Percentiles rank a stretch among this genome's conserved stretches.
Conservation (phyloP, 2,797 vertebrate genomes). For the Phylloscopus collybita region DNA sequence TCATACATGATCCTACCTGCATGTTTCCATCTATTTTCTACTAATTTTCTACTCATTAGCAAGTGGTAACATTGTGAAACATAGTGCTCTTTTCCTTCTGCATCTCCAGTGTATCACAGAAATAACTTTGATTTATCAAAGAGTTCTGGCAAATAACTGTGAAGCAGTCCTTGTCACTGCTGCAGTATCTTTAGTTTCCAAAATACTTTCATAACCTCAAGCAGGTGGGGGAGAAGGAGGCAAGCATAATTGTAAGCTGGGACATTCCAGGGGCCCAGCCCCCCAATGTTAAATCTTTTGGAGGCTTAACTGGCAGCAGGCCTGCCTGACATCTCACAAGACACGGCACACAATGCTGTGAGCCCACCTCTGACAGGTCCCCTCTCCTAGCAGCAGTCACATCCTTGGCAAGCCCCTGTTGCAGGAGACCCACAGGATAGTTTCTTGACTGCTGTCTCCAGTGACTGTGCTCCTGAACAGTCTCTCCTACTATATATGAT, state of each 20-base stretch:
- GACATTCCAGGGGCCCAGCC: not conserved
- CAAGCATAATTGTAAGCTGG: not conserved
- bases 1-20: not conserved
- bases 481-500: not conserved
- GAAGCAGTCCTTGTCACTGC: not conserved
- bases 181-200: not conserved
- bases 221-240: not conserved
- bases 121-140: not conserved
- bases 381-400: not conserved
- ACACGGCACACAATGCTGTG: not conserved
- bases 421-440: not conserved
- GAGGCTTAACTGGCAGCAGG: not conserved
- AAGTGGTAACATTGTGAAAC: not conserved
- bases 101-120: not conserved
- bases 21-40: not conserved
- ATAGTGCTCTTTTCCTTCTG: not conserved
- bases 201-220: not conserved
- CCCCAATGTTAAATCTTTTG: not conserved
- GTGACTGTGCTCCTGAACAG: not conserved
- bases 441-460: not conserved
- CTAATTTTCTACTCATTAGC: not conserved
- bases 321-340: not conserved
- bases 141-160: not conserved
- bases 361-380: not conserved
- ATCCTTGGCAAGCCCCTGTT: not conserved